A percentile compares a stretch with the other conserved stretches of the same genome.
phyloP scores from a whole-genome alignment of 2,113 vertebrate species.

The Microtus ochrogaster region DNA sequence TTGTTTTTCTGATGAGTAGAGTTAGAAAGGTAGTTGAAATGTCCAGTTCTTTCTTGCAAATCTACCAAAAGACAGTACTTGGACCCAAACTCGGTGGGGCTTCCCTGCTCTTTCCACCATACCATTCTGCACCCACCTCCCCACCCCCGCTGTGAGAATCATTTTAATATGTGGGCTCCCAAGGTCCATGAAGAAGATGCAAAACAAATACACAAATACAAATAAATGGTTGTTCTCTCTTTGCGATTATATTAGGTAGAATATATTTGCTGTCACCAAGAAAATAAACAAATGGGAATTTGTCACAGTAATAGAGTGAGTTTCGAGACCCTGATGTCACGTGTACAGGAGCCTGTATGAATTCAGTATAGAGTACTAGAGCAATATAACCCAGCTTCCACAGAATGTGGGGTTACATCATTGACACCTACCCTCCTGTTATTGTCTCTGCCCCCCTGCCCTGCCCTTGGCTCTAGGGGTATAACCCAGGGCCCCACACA shows the following conservation, averaged over 20 bases:
- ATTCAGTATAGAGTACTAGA: neutral
- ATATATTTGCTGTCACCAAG: neutral
- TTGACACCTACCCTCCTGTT: neutral
- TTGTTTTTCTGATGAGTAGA: neutral
- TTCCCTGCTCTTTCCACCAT: neutral
- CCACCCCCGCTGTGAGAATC: neutral
- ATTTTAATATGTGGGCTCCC: neutral
- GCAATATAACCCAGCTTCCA: neutral
- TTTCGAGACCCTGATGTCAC: neutral
- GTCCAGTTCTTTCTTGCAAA: neutral
- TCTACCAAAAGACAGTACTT: neutral
- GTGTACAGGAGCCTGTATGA: neutral
- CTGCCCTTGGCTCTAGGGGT: no score
- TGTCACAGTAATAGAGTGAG: neutral
- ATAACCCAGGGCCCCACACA: neutral
- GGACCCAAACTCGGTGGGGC: neutral
- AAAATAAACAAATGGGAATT: neutral
- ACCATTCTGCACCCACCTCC: neutral
- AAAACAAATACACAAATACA: neutral
- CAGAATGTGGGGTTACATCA: neutral
- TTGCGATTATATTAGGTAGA: neutral
- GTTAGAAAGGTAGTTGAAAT: neutral
- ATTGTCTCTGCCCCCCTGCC: neutral
- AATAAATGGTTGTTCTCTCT: neutral
- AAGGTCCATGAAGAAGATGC: neutral